A percentile compares a stretch with the other conserved stretches of the same genome.
These are phyloP conservation scores for Melitaea cinxia DNA, from an alignment of 1,140 invertebrate genomes.

Conservation along the genomic window DNA sequence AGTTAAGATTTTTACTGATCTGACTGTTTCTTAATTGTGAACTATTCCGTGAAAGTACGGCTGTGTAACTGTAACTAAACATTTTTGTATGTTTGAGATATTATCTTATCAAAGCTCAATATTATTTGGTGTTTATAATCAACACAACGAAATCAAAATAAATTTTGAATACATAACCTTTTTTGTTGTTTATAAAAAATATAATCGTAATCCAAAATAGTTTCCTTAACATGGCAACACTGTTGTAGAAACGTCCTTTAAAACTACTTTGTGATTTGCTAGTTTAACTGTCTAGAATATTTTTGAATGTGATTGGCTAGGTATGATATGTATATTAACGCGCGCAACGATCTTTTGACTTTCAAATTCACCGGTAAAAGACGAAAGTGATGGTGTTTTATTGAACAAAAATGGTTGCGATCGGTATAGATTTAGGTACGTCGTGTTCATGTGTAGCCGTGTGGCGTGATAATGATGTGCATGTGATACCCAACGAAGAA, in stretches of 20 bases:
- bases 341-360: constrained; percentile 27
- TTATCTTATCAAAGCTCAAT: too few species aligned
- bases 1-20: too few species aligned
- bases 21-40: too few species aligned
- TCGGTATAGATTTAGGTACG: constrained; percentile 87
- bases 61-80: too few species aligned
- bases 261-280: constrained; percentile 53
- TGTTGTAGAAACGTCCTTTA: constrained; percentile 50
- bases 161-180: too few species aligned
- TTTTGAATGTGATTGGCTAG: constrained; percentile 50
- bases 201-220: constrained; percentile 10
- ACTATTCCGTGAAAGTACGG: too few species aligned
- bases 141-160: too few species aligned
- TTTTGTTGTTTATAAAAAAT: too few species aligned
- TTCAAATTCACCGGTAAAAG: not conserved
- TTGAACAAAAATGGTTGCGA: constrained; percentile 72
- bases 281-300: constrained; percentile 45
- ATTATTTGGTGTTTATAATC: too few species aligned
- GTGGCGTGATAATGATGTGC: constrained; percentile 88
- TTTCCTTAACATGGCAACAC: constrained; percentile 43
- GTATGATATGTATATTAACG: constrained; percentile 54
- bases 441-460: constrained; percentile 88
- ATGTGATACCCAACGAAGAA: constrained; percentile 94
- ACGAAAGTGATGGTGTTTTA: constrained; percentile 1
- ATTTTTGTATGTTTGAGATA: too few species aligned